These are phyloP conservation scores for Myotis planiceps DNA, from an alignment of 2,797 vertebrate genomes.

Conservation along the genomic window DNA sequence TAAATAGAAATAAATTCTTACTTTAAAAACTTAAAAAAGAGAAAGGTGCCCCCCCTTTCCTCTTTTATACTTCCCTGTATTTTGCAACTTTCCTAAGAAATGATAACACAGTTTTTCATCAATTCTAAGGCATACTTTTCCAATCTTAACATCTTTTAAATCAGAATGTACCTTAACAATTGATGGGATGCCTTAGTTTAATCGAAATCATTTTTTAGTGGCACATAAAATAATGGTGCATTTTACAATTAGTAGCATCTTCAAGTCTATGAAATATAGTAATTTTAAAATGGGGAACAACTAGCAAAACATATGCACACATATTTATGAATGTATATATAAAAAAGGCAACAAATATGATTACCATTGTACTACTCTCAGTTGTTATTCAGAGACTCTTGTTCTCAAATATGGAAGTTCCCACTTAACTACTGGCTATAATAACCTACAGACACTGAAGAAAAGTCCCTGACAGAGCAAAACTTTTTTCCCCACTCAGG, in stretches of 20 bases:
- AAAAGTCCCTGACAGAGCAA: not conserved
- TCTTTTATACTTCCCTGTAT: not conserved
- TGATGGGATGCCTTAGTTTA: not conserved
- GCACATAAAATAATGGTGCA: not conserved
- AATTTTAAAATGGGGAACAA: not conserved
- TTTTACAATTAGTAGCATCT: not conserved
- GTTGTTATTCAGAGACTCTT: constrained; percentile 8
- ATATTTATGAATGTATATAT: not conserved
- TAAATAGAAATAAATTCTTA: not conserved
- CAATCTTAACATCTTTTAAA: not conserved
- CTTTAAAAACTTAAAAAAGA: not conserved
- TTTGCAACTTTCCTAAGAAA: not conserved
- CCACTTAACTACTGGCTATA: not conserved
- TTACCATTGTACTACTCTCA: not conserved
- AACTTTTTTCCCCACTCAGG: not conserved
- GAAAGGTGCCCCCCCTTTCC: not conserved
- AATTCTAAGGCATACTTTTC: not conserved
- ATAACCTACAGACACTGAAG: not conserved
- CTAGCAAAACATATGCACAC: not conserved
- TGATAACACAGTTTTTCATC: not conserved
- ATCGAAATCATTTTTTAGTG: not conserved
- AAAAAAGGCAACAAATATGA: not conserved
- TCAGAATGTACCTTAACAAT: not conserved
- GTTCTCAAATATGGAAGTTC: constrained; percentile 33
- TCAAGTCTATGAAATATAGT: not conserved